A percentile compares a stretch with the other conserved stretches of the same genome.
phyloP scores from a whole-genome alignment of 2,113 vertebrate species.

The Melanotaenia duboulayi region DNA sequence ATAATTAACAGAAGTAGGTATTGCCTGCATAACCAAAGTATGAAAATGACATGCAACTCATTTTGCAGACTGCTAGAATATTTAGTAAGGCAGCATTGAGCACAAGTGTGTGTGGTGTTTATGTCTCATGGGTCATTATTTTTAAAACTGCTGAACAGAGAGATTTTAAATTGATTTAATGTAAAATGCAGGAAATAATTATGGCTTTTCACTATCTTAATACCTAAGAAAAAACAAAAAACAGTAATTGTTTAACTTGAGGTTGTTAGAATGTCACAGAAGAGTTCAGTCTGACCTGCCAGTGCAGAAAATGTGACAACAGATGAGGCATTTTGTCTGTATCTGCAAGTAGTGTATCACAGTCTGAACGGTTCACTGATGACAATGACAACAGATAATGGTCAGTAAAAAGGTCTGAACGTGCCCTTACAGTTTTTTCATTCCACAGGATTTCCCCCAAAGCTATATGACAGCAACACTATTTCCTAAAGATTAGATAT shows the following conservation, averaged over 20 bases:
- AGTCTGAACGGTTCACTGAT: constrained; percentile 31
- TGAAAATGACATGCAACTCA: constrained; percentile 61
- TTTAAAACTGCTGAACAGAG: constrained; percentile 36
- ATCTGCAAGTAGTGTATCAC: constrained; percentile 40
- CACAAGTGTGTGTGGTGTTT: constrained; percentile 30
- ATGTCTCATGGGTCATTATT: constrained; percentile 45
- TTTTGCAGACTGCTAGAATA: constrained; percentile 40
- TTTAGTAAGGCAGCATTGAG: constrained; percentile 12
- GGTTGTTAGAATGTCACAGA: constrained; percentile 4
- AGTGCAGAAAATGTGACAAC: constrained; percentile 3
- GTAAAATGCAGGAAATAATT: constrained; percentile 16
- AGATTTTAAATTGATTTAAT: constrained; percentile 36
- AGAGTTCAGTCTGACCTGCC: constrained; percentile 3
- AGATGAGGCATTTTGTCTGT: background rate
- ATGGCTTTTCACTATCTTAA: constrained; percentile 1
- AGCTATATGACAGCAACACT: constrained; percentile 22
- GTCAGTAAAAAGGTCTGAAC: constrained; percentile 22
- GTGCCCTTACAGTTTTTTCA: constrained; percentile 48
- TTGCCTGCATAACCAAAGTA: constrained; percentile 45
- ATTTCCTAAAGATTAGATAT: constrained; percentile 52
- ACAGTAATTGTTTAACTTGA: background rate
- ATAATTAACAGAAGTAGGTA: constrained; percentile 65
- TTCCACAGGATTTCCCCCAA: constrained; percentile 37
- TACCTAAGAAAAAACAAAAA: background rate
- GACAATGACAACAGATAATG: constrained; percentile 21